Conservation (phyloP, 2,888 invertebrate genomes). For the Eubasilissa splendida region DNA sequence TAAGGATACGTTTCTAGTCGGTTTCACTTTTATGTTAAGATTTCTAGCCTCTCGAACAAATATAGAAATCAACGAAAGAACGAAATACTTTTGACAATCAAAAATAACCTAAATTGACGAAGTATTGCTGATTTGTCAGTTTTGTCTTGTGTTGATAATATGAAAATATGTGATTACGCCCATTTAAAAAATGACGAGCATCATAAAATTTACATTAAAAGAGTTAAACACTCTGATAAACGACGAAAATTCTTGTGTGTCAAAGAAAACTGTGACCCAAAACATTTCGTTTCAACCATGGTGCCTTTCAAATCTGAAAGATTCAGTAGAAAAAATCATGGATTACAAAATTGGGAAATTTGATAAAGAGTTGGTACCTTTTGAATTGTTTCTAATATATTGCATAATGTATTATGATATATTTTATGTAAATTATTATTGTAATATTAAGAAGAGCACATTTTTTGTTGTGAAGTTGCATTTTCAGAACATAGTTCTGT, state of each 20-base stretch:
- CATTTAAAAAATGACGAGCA: constrained; percentile 66
- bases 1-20: no score
- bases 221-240: constrained; percentile 72
- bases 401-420: no score
- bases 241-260: constrained; percentile 74
- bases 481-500: no score
- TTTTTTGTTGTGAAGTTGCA: no score
- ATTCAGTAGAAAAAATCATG: constrained; percentile 74
- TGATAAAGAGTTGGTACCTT: constrained; percentile 73
- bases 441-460: no score
- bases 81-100: no score
- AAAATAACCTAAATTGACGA: constrained; percentile 1
- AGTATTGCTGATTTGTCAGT: no score
- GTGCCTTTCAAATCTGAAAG: constrained; percentile 74
- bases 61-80: no score
- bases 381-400: no score
- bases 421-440: no score
- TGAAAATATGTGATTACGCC: neutral
- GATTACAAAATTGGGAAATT: constrained; percentile 75
- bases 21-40: no score
- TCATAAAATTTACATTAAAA: constrained; percentile 71
- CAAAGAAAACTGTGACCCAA: constrained; percentile 71
- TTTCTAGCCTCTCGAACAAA: no score
- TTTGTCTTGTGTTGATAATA: neutral
- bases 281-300: constrained; percentile 77